Percentiles rank a stretch among this genome's conserved stretches.
Evolutionary conservation across 2,888 invertebrate genomes (phyloP).

Genomic region (Leptinotarsa haldemani): DNA sequence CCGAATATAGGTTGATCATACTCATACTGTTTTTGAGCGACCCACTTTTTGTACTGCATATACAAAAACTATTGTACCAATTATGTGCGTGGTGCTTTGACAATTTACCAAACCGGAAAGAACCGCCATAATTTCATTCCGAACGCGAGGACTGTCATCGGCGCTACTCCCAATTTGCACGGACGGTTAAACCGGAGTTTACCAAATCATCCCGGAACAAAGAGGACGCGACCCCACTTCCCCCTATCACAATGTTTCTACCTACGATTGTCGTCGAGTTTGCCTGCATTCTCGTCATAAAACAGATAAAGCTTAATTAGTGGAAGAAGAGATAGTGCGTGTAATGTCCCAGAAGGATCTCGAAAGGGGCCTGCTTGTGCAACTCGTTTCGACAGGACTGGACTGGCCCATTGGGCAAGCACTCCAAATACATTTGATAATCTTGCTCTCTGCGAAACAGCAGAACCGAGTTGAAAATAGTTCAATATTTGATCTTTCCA

Average conservation of each 20-base stretch:
- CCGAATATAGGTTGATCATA: too few species aligned
- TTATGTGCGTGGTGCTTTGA: too few species aligned
- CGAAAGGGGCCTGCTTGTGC: conserved; percentile 14
- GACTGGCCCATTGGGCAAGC: background rate
- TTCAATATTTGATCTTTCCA: too few species aligned
- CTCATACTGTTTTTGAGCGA: too few species aligned
- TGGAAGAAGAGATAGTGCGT: conserved; percentile 54
- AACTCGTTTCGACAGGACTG: background rate
- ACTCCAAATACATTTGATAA: too few species aligned
- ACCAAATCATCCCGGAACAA: conserved; percentile 15
- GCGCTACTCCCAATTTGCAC: conserved; percentile 1
- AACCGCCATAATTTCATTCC: background rate
- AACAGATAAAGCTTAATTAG: conserved; percentile 51
- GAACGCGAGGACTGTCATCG: conserved; percentile 9
- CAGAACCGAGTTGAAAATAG: too few species aligned
- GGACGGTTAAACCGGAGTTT: conserved; percentile 22
- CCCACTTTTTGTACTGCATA: too few species aligned
- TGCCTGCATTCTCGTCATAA: conserved; percentile 33
- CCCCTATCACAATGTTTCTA: conserved; percentile 10
- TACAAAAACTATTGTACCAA: too few species aligned
- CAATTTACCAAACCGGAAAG: background rate
- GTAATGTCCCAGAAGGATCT: conserved; percentile 42
- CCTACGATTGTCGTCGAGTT: conserved; percentile 18
- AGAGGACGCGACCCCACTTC: background rate
- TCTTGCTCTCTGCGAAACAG: too few species aligned